Evolutionary conservation across 2,888 invertebrate genomes (phyloP), one percentile per base, ranked within the genome.

Genomic region (Minunthozetes semirufus): DNA sequence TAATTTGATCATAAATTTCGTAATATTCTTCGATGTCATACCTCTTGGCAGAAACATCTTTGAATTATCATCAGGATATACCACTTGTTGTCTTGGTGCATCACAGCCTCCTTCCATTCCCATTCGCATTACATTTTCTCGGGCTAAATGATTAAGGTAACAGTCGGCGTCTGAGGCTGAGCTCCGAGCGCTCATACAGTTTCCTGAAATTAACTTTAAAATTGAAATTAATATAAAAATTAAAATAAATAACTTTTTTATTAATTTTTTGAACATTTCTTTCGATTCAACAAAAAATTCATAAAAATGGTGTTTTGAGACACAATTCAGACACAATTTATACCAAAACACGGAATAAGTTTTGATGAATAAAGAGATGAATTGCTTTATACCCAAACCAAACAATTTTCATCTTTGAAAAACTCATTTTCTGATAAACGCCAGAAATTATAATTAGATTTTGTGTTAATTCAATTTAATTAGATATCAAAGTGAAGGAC

Each of bases 81-180:
- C 42, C 1, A 68, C 19, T 46, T 68, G 68, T 42, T 68, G 68
- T 22, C 68, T 38, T 17, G 68, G 68, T 19, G 17, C 1, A 46
- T 68, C 68, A n/a, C 68, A 68, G 13, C 68, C 68, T 11, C 68
- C 68, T 22, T 68, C 68, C 68, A 68, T 17, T 0, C 68, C 68
- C 68, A 68, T 68, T 22, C 68, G 27, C 46, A 68, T 68, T 9
- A 68, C 68, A 68, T 68, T 68, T 38, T 68, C 68, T 1, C 68
- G 15, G 19, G 68, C 68, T 22, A 68, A 68, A 22, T 68, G 68
- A 22, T 68, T 68, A 1, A 68, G 13, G 38, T 68, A 68, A 42
- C 68, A 68, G 46, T 68, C 68, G 42, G 68, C 19, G 15, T 68
- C 68, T 6, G 68, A 38, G 5, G 17, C 1, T 0, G 4, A 1